Evolutionary conservation across 2,797 vertebrate genomes (phyloP).

Genomic region (Acipenser ruthenus): DNA sequence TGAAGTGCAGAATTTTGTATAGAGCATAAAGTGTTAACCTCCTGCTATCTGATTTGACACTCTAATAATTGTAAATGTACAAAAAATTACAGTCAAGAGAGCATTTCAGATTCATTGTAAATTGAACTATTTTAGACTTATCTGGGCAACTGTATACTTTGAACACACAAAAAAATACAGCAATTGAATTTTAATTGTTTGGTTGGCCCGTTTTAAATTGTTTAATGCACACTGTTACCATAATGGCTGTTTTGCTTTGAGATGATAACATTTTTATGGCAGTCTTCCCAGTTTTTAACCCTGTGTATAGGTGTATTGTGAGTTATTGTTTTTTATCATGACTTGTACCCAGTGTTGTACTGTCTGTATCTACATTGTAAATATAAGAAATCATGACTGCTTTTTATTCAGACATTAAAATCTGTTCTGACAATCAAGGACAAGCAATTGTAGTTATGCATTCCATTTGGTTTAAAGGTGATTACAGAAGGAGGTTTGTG

Average conservation of each 20-base stretch:
- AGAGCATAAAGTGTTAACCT: no score
- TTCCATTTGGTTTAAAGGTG: conserved; percentile 74
- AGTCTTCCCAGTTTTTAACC: conserved; percentile 15
- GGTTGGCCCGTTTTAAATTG: not conserved
- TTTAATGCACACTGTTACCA: conserved; percentile 3
- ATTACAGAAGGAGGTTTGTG: conserved; percentile 66
- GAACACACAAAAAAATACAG: no score
- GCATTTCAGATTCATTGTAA: no score
- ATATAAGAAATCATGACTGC: conserved; percentile 16
- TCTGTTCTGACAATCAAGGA: conserved; percentile 86
- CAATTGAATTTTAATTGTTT: conserved; percentile 5
- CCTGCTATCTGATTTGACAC: no score
- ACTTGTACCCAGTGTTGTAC: conserved; percentile 18
- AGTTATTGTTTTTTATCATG: conserved; percentile 6
- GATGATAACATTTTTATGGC: conserved; percentile 11
- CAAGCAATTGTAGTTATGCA: conserved; percentile 70
- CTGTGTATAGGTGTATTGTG: conserved; percentile 1
- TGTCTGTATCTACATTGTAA: conserved; percentile 11
- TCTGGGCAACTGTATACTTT: no score
- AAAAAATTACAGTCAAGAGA: no score
- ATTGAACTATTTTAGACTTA: no score
- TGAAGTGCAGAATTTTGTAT: no score
- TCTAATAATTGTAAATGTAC: no score
- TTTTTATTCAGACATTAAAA: conserved; percentile 33
- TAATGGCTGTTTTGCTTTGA: conserved; percentile 10